phyloP scores from a whole-genome alignment of 2,888 invertebrate species.

The Cantharis rufa region DNA sequence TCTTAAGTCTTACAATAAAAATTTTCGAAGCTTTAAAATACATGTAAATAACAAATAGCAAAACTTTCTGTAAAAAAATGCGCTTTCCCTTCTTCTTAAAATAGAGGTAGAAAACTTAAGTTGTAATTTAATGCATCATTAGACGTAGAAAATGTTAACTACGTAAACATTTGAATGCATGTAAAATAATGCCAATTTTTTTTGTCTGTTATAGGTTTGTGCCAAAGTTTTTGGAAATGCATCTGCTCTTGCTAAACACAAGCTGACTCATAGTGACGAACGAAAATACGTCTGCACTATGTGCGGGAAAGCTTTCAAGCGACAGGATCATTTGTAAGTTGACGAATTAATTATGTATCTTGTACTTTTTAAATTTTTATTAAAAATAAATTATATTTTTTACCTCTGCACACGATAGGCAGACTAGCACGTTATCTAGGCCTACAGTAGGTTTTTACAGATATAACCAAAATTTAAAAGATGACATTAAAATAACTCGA shows the following conservation, averaged over 20 bases:
- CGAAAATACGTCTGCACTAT: slow-evolving; percentile 94
- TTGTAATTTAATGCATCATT: neutral
- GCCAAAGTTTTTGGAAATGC: slow-evolving; percentile 97
- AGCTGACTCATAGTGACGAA: slow-evolving; percentile 97
- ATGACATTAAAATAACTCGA: too few species aligned
- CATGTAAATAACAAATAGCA: neutral
- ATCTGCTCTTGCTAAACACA: slow-evolving; percentile 94
- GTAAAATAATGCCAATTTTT: slow-evolving; percentile 17
- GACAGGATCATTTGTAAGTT: slow-evolving; percentile 98
- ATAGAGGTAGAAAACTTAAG: neutral
- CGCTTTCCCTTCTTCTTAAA: neutral
- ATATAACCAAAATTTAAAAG: too few species aligned
- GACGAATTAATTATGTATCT: neutral
- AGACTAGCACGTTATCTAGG: too few species aligned
- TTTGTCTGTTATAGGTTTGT: slow-evolving; percentile 73
- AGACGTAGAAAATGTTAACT: neutral
- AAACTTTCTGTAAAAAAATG: neutral
- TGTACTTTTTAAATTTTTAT: neutral
- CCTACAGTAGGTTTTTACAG: too few species aligned
- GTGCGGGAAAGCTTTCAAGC: slow-evolving; percentile 96
- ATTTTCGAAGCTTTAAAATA: neutral
- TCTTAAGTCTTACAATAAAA: neutral
- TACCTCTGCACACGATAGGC: too few species aligned
- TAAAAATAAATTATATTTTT: neutral
- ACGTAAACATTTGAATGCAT: neutral